These are phyloP conservation scores for Tetrao urogallus DNA, from an alignment of 2,113 vertebrate genomes.

Conservation along the genomic window DNA sequence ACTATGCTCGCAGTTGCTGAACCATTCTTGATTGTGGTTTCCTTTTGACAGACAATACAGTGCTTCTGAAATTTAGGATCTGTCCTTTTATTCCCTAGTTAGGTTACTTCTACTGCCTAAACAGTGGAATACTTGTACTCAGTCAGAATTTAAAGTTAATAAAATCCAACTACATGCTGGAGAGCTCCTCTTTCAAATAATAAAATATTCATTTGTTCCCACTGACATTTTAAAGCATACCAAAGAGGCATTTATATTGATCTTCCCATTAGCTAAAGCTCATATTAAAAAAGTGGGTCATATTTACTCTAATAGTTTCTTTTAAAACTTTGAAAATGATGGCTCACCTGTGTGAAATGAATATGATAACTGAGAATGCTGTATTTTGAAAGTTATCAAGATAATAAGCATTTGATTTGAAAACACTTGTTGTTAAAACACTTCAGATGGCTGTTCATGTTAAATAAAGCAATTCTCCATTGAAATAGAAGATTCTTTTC, in stretches of 20 bases:
- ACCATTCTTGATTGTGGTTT: not conserved
- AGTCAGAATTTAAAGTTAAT: not conserved
- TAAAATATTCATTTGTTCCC: constrained; percentile 22
- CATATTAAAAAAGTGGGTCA: not conserved
- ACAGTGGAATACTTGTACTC: not conserved
- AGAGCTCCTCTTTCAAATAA: constrained; percentile 4
- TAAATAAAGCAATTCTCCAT: not conserved
- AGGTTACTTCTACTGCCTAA: not conserved
- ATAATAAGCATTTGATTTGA: not conserved
- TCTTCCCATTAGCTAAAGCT: not conserved
- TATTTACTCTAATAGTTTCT: not conserved
- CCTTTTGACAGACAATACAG: not conserved
- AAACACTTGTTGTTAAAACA: not conserved
- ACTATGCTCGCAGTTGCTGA: not conserved
- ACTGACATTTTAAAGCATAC: not conserved
- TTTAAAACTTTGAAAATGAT: not conserved
- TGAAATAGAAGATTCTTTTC: not conserved
- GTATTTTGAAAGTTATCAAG: not conserved
- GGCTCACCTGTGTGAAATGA: not conserved
- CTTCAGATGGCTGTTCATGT: not conserved
- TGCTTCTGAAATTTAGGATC: not conserved
- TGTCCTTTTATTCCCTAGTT: not conserved
- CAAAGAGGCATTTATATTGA: not conserved
- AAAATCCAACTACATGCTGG: not conserved
- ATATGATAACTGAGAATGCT: not conserved